Conservation (phyloP, 1,140 invertebrate species). For the Cydia strobilella region DNA sequence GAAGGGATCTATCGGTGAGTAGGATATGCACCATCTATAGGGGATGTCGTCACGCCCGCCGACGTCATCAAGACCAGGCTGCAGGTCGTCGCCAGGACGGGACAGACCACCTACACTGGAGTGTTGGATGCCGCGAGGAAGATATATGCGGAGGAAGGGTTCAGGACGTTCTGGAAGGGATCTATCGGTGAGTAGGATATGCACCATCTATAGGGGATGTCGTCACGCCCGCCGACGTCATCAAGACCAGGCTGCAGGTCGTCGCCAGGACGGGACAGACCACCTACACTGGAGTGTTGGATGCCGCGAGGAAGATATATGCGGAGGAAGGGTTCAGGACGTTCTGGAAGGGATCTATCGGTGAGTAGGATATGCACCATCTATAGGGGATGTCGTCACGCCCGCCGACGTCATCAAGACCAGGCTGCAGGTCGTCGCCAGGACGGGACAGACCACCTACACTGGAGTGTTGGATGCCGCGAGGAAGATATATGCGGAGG, state of each 20-base stretch:
- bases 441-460: conserved; percentile 98
- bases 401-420: conserved; percentile 97
- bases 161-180: conserved; percentile 99
- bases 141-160: conserved; percentile 95
- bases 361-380: conserved; percentile 76
- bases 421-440: conserved; percentile 89
- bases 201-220: background rate
- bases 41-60: conserved; percentile 82
- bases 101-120: conserved; percentile 98
- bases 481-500: conserved; percentile 94
- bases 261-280: conserved; percentile 97
- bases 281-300: conserved; percentile 95
- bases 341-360: conserved; percentile 98
- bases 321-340: conserved; percentile 96
- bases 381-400: background rate
- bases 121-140: conserved; percentile 96
- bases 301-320: conserved; percentile 96
- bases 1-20: conserved; percentile 96
- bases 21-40: too few relatives aligned
- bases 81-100: conserved; percentile 94
- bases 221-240: conserved; percentile 93
- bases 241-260: conserved; percentile 88
- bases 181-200: conserved; percentile 85
- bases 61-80: conserved; percentile 92
- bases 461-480: conserved; percentile 95